phyloP scores from a whole-genome alignment of 2,113 vertebrate genomes.

The Salvator merianae region DNA sequence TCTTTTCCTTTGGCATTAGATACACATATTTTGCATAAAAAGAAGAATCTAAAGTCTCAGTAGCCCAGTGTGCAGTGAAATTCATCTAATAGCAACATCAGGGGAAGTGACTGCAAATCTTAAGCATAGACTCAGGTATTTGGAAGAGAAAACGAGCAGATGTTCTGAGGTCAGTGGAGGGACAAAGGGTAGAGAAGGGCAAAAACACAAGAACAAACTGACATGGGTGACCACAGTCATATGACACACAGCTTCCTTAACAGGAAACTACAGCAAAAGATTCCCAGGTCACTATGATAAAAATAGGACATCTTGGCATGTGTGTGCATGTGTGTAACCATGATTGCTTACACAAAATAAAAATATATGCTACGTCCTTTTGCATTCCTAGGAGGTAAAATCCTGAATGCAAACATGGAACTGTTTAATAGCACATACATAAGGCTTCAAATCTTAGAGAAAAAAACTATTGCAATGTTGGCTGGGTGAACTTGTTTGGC shows the following conservation, averaged over 20 bases:
- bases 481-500: background rate
- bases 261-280: background rate
- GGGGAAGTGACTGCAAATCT: constrained; percentile 36
- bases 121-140: background rate
- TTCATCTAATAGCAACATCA: constrained; percentile 34
- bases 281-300: background rate
- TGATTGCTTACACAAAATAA: accelerated
- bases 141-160: background rate
- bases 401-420: background rate
- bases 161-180: background rate
- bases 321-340: background rate
- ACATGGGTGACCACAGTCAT: background rate
- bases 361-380: background rate
- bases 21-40: constrained; percentile 34
- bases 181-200: background rate
- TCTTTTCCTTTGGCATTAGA: constrained; percentile 4
- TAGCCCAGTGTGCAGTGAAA: constrained; percentile 25
- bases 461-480: background rate
- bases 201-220: background rate
- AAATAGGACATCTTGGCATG: constrained; percentile 1
- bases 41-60: constrained; percentile 34
- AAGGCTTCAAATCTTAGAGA: background rate
- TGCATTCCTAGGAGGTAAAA: background rate
- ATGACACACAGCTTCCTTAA: constrained; percentile 18
- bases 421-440: background rate